phyloP scores from a whole-genome alignment of 2,888 invertebrate genomes.

The Calameuta pallipes region DNA sequence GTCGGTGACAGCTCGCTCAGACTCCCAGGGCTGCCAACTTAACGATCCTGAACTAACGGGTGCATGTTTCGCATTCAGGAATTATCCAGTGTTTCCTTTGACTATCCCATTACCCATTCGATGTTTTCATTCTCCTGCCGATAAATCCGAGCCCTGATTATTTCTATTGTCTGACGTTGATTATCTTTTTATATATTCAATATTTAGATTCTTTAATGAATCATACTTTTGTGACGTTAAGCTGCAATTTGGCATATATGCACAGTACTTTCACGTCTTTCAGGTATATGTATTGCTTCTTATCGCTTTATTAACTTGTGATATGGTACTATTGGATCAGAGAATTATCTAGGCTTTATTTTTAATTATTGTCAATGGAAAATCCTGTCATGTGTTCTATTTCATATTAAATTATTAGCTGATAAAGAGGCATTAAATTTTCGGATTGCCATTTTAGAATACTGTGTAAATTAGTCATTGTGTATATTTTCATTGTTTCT shows the following conservation, averaged over 20 bases:
- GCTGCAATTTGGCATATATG: background rate
- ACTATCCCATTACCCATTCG: background rate
- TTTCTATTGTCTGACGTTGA: background rate
- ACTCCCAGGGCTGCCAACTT: constrained; percentile 27
- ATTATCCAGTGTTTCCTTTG: background rate
- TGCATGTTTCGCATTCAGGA: background rate
- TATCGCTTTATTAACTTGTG: background rate
- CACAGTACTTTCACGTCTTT: background rate
- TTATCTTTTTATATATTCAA: background rate
- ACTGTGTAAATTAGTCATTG: background rate
- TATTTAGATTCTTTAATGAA: background rate
- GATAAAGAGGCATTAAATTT: background rate
- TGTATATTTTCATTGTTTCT: background rate
- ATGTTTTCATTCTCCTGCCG: background rate
- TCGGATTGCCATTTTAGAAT: background rate
- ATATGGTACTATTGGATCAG: background rate
- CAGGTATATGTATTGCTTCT: background rate
- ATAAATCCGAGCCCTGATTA: background rate
- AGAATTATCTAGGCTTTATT: background rate
- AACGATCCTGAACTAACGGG: constrained; percentile 11
- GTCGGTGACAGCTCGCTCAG: constrained; percentile 48
- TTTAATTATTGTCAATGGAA: background rate
- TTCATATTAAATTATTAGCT: background rate
- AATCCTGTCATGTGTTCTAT: background rate
- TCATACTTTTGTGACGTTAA: background rate